Evolutionary conservation across 2,888 invertebrate genomes (phyloP), one percentile per base, ranked within the genome.

Genomic region (Cheilosia vernalis): DNA sequence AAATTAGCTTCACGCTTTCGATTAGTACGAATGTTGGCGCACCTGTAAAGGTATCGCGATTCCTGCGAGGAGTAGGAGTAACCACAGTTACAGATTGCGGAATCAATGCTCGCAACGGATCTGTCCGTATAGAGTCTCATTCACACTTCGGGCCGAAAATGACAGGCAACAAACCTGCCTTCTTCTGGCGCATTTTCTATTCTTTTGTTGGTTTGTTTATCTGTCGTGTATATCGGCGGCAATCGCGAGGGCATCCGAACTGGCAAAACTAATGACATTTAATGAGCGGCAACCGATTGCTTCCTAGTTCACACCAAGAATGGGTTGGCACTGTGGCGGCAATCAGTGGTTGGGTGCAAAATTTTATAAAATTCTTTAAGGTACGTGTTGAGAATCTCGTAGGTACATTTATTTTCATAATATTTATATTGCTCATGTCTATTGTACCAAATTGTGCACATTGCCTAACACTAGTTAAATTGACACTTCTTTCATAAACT

Each of bases 1-100:
- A 67, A 85, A 85, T 85, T 85, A 85, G 85, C 81, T 85, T 85
- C 81, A 81, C 81, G 85, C 85, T 81, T 85, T 81, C 81, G 85
- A 76, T 81, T 80, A 85, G 56, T 72, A 76, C 84, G n/a, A 24
- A 7, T 30, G n/a, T 30, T 67, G 44, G 56, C 47, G 83, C 78
- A 83, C 78, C 78, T 83, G 78, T 56, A 78, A 10, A 10, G 9
- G 9, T 30, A 30, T 30, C 2, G 30, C n/a, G 42, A n/a, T 55
- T 27, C 6, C 40, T 24, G 42, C 44, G 55, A 67, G 74, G 64
- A 79, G 83, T 79, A 79, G 79, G 79, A 79, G 83, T 73, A 77
- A 82, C 66, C 78, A 78, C 83, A 78, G 83, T 83, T 83, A 74
- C 61, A 72, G 47, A 61, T 61, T 33, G 42, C 27, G 33, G 55